phyloP scores from a whole-genome alignment of 1,140 invertebrate species.

The Apis dorsata region DNA sequence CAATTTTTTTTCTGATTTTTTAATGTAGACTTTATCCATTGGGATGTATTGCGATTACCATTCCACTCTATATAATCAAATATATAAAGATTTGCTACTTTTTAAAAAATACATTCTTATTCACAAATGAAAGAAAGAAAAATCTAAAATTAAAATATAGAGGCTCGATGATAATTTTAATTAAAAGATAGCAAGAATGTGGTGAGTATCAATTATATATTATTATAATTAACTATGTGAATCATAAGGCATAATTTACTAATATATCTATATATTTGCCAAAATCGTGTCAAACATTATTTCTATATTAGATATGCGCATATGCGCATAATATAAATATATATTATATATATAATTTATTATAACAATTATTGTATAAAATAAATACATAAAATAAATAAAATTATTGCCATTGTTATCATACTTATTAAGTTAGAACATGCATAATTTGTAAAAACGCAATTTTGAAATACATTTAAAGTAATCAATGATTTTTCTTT shows the following conservation, averaged over 20 bases:
- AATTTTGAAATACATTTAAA: slow-evolving; percentile 51
- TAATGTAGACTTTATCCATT: too few relatives aligned
- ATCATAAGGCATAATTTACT: slow-evolving; percentile 61
- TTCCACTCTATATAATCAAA: too few relatives aligned
- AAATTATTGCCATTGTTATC: slow-evolving; percentile 55
- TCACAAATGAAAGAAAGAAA: slow-evolving; percentile 52
- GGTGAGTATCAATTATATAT: slow-evolving; percentile 55
- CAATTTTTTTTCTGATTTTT: neutral
- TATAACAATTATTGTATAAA: slow-evolving; percentile 74
- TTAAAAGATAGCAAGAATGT: slow-evolving; percentile 62
- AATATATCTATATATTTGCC: slow-evolving; percentile 66
- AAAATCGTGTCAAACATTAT: slow-evolving; percentile 76
- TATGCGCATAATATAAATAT: slow-evolving; percentile 57
- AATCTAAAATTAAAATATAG: slow-evolving; percentile 68
- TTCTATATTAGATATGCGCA: slow-evolving; percentile 70
- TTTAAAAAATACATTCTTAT: slow-evolving; percentile 57
- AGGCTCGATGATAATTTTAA: slow-evolving; percentile 71
- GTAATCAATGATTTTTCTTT: slow-evolving; percentile 23
- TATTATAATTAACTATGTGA: slow-evolving; percentile 64
- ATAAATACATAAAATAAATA: slow-evolving; percentile 71
- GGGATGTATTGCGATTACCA: too few relatives aligned
- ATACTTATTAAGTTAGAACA: slow-evolving; percentile 42
- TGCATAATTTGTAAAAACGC: slow-evolving; percentile 45
- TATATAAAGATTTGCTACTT: slow-evolving; percentile 44
- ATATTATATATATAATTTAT: slow-evolving; percentile 71